Evolutionary conservation across 2,113 vertebrate genomes (phyloP).

Genomic region (Malurus elegans): DNA sequence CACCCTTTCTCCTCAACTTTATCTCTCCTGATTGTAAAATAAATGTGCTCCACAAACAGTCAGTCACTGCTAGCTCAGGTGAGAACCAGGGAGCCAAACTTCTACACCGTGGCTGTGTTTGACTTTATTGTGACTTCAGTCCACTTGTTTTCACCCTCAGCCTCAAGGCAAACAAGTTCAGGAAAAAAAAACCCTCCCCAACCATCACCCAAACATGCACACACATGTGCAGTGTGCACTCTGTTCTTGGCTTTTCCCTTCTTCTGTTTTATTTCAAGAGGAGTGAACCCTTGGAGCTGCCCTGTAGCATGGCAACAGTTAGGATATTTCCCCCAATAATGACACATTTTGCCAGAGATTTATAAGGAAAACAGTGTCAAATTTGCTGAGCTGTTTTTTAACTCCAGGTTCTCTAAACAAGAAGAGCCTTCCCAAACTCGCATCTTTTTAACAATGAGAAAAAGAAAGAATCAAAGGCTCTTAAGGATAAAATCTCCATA

Average conservation of each 20-base stretch:
- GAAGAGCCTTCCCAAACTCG: not conserved
- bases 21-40: conserved; percentile 12
- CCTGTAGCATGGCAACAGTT: not conserved
- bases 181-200: not conserved
- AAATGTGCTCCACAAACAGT: not conserved
- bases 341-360: not conserved
- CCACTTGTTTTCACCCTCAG: not conserved
- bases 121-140: not conserved
- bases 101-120: not conserved
- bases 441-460: not conserved
- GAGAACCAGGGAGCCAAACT: not conserved
- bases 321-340: not conserved
- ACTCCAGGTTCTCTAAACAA: not conserved
- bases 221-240: not conserved
- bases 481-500: not conserved
- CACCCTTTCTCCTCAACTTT: conserved; percentile 1
- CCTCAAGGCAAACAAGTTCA: not conserved
- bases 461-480: not conserved
- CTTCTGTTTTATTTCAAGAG: not conserved
- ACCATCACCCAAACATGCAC: not conserved
- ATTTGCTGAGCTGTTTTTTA: not conserved
- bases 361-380: not conserved
- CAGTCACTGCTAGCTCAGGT: conserved; percentile 1
- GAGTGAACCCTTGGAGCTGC: not conserved
- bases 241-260: not conserved